phyloP scores from a whole-genome alignment of 1,140 invertebrate species.

The Saccostrea glomerata region DNA sequence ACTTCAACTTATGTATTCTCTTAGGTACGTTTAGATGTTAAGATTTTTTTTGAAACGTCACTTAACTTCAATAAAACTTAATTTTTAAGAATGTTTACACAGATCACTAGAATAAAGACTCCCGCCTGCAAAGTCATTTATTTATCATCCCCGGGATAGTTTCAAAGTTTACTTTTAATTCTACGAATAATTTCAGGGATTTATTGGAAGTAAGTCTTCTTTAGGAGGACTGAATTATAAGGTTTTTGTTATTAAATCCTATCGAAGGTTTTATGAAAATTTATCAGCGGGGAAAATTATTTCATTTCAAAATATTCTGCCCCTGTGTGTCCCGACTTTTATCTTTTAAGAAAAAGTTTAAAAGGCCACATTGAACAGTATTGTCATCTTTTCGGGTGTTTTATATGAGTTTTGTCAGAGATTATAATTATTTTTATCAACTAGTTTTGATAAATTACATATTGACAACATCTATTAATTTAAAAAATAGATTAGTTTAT shows the following conservation, averaged over 20 bases:
- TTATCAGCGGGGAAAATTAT: neutral
- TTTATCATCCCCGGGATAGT: neutral
- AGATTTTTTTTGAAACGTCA: too few species aligned
- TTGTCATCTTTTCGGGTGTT: neutral
- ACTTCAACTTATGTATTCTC: too few species aligned
- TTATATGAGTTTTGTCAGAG: neutral
- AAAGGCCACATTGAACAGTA: neutral
- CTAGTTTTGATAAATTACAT: neutral
- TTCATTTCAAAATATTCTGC: too few species aligned
- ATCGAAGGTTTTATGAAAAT: neutral
- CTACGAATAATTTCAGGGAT: neutral
- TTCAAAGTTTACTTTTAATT: conserved; percentile 6
- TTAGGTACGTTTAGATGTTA: too few species aligned
- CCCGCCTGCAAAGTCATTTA: neutral
- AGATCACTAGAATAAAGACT: neutral
- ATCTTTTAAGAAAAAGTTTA: too few species aligned
- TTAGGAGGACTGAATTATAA: neutral
- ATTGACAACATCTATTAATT: too few species aligned
- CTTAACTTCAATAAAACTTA: too few species aligned
- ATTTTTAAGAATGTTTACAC: neutral
- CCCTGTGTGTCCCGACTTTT: too few species aligned
- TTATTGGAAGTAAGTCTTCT: neutral
- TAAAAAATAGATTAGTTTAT: too few species aligned
- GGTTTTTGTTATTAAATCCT: neutral
- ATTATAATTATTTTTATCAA: neutral